Percentiles rank a stretch among this genome's conserved stretches.
Conservation (phyloP, 1,140 invertebrate genomes). For the Nilaparvata lugens region DNA sequence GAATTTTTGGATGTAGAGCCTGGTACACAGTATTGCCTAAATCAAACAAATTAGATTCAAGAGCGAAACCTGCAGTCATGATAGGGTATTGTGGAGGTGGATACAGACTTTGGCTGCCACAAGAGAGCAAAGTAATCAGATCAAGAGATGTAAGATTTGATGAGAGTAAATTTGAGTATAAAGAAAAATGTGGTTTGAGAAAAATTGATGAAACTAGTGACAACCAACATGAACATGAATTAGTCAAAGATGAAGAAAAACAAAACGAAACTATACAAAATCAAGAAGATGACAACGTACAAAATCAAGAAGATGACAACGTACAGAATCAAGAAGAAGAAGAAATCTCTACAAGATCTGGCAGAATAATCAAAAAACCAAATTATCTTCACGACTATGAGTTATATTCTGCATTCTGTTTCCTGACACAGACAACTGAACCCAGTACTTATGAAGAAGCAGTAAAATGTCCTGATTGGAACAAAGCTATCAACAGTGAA, state of each 20-base stretch:
- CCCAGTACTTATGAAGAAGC: too few relatives aligned
- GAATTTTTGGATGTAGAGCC: constrained; percentile 13
- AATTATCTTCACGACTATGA: too few relatives aligned
- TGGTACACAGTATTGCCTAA: constrained; percentile 10
- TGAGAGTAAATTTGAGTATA: constrained; percentile 2
- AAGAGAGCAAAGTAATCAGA: constrained; percentile 6
- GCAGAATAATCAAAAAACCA: too few relatives aligned
- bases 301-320: not conserved
- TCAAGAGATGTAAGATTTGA: constrained; percentile 13
- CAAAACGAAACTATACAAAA: not conserved
- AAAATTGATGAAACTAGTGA: not conserved
- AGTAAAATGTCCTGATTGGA: too few relatives aligned
- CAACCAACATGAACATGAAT: constrained; percentile 6
- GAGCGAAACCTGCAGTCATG: constrained; percentile 6
- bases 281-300: not conserved
- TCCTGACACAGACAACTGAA: too few relatives aligned
- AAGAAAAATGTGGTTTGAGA: not conserved
- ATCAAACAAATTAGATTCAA: constrained; percentile 9
- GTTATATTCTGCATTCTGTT: too few relatives aligned
- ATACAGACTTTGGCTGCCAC: constrained; percentile 1
- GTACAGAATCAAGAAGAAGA: constrained; percentile 1
- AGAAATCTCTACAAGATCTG: too few relatives aligned
- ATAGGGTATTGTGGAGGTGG: constrained; percentile 7
- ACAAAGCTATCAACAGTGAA: too few relatives aligned
- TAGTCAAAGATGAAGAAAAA: constrained; percentile 7